Evolutionary conservation across 2,888 invertebrate genomes (phyloP).

Genomic region (Aphodius granarius): DNA sequence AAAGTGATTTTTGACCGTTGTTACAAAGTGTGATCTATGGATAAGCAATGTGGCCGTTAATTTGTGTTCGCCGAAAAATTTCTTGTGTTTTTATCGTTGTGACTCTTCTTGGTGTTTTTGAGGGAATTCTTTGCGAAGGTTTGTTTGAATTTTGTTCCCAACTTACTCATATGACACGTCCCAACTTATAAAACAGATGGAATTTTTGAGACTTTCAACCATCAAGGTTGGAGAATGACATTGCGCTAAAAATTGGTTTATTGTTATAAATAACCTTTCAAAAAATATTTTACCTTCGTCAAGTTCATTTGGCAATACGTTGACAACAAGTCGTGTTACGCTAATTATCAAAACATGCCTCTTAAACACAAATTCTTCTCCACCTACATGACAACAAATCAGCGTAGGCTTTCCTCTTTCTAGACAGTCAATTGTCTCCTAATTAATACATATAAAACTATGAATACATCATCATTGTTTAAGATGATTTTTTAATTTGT

Average conservation of each 20-base stretch:
- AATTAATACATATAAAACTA: background rate
- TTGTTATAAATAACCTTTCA: background rate
- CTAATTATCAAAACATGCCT: background rate
- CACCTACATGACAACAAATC: background rate
- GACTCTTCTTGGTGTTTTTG: background rate
- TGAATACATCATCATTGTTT: background rate
- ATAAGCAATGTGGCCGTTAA: constrained; percentile 30
- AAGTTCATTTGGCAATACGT: background rate
- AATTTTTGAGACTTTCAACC: background rate
- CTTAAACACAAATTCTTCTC: background rate
- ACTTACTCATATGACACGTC: background rate
- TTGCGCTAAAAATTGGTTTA: background rate
- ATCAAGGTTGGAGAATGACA: background rate
- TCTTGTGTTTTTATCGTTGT: constrained; percentile 28
- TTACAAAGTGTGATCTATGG: constrained; percentile 15
- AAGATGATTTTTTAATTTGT: too few species aligned
- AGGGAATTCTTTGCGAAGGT: background rate
- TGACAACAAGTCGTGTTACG: background rate
- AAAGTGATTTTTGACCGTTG: constrained; percentile 23
- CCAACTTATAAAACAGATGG: too few species aligned
- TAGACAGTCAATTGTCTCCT: background rate
- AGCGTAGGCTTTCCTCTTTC: too few species aligned
- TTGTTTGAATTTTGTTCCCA: background rate
- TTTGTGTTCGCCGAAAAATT: constrained; percentile 28
- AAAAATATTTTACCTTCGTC: background rate